These are phyloP conservation scores for Hydractinia symbiolongicarpus DNA, from an alignment of 30 jellyfish, hydroid and myxozoan genomes.

Conservation along the genomic window DNA sequence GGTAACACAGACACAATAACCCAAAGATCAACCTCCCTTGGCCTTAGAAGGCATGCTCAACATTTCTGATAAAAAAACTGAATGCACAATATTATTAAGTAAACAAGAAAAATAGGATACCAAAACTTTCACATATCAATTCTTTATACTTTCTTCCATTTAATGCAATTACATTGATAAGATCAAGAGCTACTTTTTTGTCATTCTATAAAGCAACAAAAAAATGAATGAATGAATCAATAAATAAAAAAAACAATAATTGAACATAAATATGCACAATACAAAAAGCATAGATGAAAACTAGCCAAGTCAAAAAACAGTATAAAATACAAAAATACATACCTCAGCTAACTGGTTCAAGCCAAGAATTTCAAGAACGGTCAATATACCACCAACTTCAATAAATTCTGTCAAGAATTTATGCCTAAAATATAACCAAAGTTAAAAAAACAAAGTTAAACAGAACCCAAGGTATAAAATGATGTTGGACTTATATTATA, in stretches of 20 bases:
- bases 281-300: background rate
- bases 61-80: no score
- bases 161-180: conserved; percentile 47
- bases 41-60: no score
- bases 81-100: background rate
- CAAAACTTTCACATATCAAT: conserved; percentile 78
- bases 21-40: no score
- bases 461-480: no score
- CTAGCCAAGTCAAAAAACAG: background rate
- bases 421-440: conserved; percentile 41
- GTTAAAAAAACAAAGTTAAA: background rate
- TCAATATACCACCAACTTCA: conserved; percentile 79
- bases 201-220: conserved; percentile 30
- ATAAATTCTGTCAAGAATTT: conserved; percentile 66
- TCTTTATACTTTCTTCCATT: conserved; percentile 72
- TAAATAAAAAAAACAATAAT: background rate
- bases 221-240: background rate
- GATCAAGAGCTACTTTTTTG: conserved; percentile 44
- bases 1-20: no score
- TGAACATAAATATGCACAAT: background rate
- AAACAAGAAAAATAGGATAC: conserved; percentile 28
- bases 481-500: no score
- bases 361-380: conserved; percentile 75
- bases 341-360: conserved; percentile 53
- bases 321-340: background rate